These are phyloP conservation scores for Notolepis coatsorum DNA, from an alignment of 2,797 vertebrate species.

Conservation along the genomic window DNA sequence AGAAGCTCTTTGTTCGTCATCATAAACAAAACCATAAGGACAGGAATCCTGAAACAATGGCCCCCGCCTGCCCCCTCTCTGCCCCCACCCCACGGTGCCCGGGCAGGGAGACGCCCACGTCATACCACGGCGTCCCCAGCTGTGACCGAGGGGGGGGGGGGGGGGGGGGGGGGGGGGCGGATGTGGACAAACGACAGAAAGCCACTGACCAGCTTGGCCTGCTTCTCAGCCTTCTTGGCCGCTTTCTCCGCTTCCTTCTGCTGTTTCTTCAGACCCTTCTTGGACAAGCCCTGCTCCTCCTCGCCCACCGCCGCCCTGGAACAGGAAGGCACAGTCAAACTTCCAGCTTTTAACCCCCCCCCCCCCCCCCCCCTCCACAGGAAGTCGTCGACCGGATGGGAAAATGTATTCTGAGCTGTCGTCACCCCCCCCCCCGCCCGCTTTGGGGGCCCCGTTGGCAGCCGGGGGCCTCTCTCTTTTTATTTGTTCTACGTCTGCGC, in stretches of 20 bases:
- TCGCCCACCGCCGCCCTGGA: conserved; percentile 79
- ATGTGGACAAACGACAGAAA: conserved; percentile 45
- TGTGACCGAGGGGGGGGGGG: conserved; percentile 24
- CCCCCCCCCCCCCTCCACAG: conserved; percentile 84
- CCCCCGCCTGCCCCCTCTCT: conserved; percentile 24
- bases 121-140: conserved; percentile 65
- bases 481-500: conserved; percentile 55
- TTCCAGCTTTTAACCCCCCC: conserved; percentile 83
- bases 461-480: too few relatives aligned
- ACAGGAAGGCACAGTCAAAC: conserved; percentile 79
- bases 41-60: conserved; percentile 81
- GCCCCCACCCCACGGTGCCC: conserved; percentile 58
- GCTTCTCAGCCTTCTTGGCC: conserved; percentile 87
- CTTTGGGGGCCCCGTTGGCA: not conserved
- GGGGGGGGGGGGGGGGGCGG: conserved; percentile 8
- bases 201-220: conserved; percentile 80
- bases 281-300: conserved; percentile 84
- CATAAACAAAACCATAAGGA: conserved; percentile 71
- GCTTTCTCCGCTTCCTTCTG: conserved; percentile 89
- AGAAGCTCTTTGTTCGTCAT: conserved; percentile 71
- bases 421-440: conserved; percentile 32
- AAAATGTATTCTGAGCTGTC: conserved; percentile 76
- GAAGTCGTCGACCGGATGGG: conserved; percentile 91
- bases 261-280: conserved; percentile 87
- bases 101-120: conserved; percentile 4